Evolutionary conservation across 1,140 invertebrate genomes (phyloP).

Genomic region (Hylaeus volcanicus): DNA sequence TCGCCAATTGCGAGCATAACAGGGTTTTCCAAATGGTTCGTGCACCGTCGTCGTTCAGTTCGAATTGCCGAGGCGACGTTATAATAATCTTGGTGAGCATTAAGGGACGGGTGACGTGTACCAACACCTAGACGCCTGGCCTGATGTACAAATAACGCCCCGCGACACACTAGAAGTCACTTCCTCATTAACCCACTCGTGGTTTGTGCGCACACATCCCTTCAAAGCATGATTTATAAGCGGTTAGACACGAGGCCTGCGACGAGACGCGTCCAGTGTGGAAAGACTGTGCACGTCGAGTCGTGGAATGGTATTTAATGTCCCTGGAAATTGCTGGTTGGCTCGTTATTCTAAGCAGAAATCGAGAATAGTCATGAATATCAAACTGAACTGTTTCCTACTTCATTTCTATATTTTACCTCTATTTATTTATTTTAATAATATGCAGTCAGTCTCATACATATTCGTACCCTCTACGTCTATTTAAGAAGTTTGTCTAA

Average conservation of each 20-base stretch:
- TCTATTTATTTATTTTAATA: too few relatives aligned
- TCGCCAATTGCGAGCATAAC: not conserved
- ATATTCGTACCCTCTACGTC: too few relatives aligned
- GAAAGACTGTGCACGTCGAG: not conserved
- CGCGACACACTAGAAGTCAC: conserved; percentile 52
- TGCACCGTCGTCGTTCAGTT: not conserved
- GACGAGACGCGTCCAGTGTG: conserved; percentile 1
- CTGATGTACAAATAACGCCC: conserved; percentile 25
- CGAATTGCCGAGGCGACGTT: not conserved
- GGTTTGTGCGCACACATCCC: conserved; percentile 3
- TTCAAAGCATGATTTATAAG: conserved; percentile 45
- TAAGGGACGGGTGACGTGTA: not conserved
- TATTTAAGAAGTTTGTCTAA: too few relatives aligned
- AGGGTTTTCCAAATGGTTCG: not conserved
- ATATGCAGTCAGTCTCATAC: too few relatives aligned
- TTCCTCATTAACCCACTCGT: conserved; percentile 62
- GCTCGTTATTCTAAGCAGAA: not conserved
- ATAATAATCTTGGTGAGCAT: not conserved
- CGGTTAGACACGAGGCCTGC: conserved; percentile 9
- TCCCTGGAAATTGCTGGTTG: not conserved
- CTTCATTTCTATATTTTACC: too few relatives aligned
- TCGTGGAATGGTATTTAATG: not conserved
- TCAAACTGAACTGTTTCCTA: too few relatives aligned
- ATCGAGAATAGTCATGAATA: not conserved
- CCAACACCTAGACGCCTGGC: not conserved